A percentile compares a stretch with the other conserved stretches of the same genome.
Conservation (phyloP, 2,113 vertebrate species). For the Elachura formosa region DNA sequence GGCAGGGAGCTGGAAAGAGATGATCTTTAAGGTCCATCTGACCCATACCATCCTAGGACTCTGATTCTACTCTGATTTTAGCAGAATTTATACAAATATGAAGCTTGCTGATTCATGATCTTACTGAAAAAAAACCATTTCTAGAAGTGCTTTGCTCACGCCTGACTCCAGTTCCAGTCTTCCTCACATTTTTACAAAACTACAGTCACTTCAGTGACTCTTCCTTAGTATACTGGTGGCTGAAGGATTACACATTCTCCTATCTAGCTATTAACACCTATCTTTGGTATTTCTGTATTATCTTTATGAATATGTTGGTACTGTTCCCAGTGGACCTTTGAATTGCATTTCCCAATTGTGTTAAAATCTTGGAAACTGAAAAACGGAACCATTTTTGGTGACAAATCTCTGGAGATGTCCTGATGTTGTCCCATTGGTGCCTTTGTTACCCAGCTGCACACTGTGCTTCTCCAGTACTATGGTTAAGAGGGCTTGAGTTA, state of each 20-base stretch:
- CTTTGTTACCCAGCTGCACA: accelerated
- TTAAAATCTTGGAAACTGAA: background rate
- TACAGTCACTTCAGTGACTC: background rate
- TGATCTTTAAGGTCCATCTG: background rate
- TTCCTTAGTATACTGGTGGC: background rate
- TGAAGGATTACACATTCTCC: background rate
- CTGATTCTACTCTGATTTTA: background rate
- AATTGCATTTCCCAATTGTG: background rate
- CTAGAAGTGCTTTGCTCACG: background rate
- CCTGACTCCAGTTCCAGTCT: no score
- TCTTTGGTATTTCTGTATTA: background rate
- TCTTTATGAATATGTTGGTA: background rate
- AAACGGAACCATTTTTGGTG: background rate
- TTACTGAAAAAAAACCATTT: background rate
- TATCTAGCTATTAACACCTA: background rate
- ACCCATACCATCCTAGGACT: background rate
- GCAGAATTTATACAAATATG: background rate
- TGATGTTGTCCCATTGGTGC: accelerated
- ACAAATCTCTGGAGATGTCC: background rate
- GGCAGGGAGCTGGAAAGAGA: background rate
- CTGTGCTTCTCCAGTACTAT: accelerated
- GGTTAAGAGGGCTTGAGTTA: background rate
- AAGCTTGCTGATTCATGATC: background rate
- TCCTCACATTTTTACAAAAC: background rate
- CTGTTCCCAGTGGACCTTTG: background rate